Base-by-base conservation (phyloP, 1,140 invertebrate species). In the Ceratina japonica region DNA sequence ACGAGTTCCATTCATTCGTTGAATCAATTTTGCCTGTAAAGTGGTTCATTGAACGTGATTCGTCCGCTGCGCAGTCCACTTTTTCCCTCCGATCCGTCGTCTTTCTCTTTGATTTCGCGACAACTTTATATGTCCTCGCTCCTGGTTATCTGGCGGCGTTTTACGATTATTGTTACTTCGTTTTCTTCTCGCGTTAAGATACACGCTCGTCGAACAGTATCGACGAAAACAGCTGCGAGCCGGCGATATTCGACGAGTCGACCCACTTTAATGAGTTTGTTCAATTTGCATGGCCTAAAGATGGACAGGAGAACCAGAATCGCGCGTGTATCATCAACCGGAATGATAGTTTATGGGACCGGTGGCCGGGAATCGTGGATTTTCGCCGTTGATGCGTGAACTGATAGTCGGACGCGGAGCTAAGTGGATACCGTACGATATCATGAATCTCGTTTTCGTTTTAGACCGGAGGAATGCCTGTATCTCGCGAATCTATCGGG, bases 81-180 rank as follows among this genome's bases (percentile, higher is more conserved):
- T 68, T 69, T 74, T 12, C 20, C 12, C 27, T 31, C 27, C 27
- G 27, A 31, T 31, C 16, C 54, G 54, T 2, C 54, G 31, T 20
- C 52, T 58, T 27, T 49, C 64, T 69, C 44, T n/a, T 68, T 5
- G 12, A 2, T 0, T 20, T 8, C 49, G 59, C 16, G 0, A 16
- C 20, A 8, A 20, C 13, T 37, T n/a, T 54, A 27, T 56, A 20
- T 54, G 56, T 31, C 52, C n/a, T 20, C 8, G 2, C 52, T 58
- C 74, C 66, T 56, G 68, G 58, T 86, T 85, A 86, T 86, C 84
- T 44, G 37, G 54, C 12, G 44, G 3, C 58, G 73, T 63, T 84
- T 87, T 84, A 87, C 68, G 80, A 63, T 84, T 86, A 85, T 81
- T 78, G 77, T 81, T 49, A 8, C 58, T 49, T 56, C 27, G 62